Evolutionary conservation across 2,113 vertebrate genomes (phyloP).

Genomic region (Antechinus flavipes): DNA sequence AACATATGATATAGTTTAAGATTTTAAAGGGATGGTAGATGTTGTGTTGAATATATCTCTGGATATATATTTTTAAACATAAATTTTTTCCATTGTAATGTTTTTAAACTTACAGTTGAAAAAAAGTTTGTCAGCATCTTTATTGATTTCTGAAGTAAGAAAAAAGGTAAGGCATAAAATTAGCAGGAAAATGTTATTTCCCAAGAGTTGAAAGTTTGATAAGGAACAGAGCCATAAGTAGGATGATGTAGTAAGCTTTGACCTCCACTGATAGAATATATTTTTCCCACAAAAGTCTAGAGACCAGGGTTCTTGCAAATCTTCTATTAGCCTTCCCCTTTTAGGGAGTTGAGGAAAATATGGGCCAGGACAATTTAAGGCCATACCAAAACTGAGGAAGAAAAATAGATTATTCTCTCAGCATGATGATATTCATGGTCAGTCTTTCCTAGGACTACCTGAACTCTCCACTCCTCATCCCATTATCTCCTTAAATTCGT

Average conservation of each 20-base stretch:
- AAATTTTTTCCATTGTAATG: not conserved
- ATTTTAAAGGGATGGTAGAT: not conserved
- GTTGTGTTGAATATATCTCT: not conserved
- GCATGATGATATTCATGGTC: not conserved
- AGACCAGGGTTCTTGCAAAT: not conserved
- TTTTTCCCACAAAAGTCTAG: not conserved
- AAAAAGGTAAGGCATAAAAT: not conserved
- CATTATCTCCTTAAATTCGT: not conserved
- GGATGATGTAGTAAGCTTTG: not conserved
- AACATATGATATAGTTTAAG: not conserved
- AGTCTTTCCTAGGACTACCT: not conserved
- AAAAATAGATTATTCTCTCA: not conserved
- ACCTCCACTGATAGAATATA: not conserved
- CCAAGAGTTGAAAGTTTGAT: not conserved
- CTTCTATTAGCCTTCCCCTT: not conserved
- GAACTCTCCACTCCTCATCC: not conserved
- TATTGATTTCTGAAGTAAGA: slow-evolving; percentile 63
- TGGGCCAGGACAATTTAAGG: not conserved
- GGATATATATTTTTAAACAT: not conserved
- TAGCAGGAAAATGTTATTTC: not conserved
- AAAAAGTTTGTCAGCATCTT: slow-evolving; percentile 49
- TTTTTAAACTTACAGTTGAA: slow-evolving; percentile 64
- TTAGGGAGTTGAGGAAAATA: not conserved
- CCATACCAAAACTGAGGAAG: not conserved
- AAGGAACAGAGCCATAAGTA: not conserved